Base-by-base conservation (phyloP, 1,140 invertebrate genomes). In the Coboldia fuscipes region DNA sequence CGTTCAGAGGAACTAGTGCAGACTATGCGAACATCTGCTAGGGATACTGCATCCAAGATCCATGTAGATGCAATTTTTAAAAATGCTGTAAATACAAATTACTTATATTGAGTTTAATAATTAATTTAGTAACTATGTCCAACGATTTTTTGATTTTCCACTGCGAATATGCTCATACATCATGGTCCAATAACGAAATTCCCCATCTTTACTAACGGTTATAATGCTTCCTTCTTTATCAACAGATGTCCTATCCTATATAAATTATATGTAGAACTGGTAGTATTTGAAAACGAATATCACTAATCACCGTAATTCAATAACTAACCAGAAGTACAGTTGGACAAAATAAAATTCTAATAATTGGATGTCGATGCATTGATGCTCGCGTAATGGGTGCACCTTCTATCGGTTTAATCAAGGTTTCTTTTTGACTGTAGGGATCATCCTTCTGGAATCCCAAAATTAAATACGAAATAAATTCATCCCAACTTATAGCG, bases 1-100 rank as follows among this genome's bases (percentile, higher is more conserved):
- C 67, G 49, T 48, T 77, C 72, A 3, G 68, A 66, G 2, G 71
- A 72, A 35, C 70, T 67, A 5, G 66, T 69, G 36, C 68, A 72
- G 3, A 77, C 54, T 29, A 76, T 63, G 44, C 68, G 68, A 12
- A 77, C 65, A 48, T 78, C 73, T 1, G 73, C 68, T 44, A 79
- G 54, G 35, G 65, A 66, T 34, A 67, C 64, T 42, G 75, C 56
- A 35, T 72, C 70, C 8, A 69, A 65, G 35, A 77, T 65, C 60
- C 62, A 69, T 1, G 72, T 74, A 3, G 56, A 46, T 38, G 60
- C 59, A 33, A 69, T 59, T 49, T 65, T 62, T 39, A 62, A 41
- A 18, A 54, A 47, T 6, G 58, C 63, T 65, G 39, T 5, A 43
- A 45, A 35, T 10, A 20, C 18, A 30, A 10, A 8, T 38, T 14